Evolutionary conservation across 2,888 invertebrate species (phyloP).

Genomic region (Prenolepis imparis): DNA sequence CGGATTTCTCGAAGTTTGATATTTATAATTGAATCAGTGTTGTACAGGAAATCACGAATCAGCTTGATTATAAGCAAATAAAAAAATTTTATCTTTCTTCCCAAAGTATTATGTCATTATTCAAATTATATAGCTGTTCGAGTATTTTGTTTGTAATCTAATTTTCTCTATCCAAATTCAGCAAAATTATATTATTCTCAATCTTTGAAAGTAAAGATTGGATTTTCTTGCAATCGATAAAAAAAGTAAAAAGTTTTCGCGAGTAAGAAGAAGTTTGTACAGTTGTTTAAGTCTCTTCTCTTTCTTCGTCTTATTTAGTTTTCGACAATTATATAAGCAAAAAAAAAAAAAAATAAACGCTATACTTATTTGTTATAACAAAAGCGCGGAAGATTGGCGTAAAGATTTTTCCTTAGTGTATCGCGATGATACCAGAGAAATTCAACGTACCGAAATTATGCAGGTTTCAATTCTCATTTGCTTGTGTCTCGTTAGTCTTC

Average conservation of each 20-base stretch:
- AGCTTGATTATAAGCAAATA: not conserved
- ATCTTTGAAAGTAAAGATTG: not conserved
- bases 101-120: not conserved
- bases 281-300: not conserved
- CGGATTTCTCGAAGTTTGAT: conserved; percentile 5
- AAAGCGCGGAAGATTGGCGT: not conserved
- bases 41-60: not conserved
- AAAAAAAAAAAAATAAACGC: not conserved
- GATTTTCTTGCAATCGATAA: conserved; percentile 2
- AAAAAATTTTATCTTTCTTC: not conserved
- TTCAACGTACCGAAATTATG: conserved; percentile 13
- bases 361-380: not conserved
- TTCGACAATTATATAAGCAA: not conserved
- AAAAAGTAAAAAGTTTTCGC: not conserved
- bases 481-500: conserved; percentile 23
- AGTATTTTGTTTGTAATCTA: not conserved
- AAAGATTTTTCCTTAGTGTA: not conserved
- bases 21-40: conserved; percentile 26
- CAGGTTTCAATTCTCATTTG: conserved; percentile 11
- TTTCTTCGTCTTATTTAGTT: not conserved
- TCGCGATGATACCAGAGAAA: not conserved
- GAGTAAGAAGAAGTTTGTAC: not conserved
- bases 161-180: not conserved
- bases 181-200: not conserved
- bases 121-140: not conserved